phyloP scores from a whole-genome alignment of 1,140 invertebrate species.

The Lordiphosa clarofinis region DNA sequence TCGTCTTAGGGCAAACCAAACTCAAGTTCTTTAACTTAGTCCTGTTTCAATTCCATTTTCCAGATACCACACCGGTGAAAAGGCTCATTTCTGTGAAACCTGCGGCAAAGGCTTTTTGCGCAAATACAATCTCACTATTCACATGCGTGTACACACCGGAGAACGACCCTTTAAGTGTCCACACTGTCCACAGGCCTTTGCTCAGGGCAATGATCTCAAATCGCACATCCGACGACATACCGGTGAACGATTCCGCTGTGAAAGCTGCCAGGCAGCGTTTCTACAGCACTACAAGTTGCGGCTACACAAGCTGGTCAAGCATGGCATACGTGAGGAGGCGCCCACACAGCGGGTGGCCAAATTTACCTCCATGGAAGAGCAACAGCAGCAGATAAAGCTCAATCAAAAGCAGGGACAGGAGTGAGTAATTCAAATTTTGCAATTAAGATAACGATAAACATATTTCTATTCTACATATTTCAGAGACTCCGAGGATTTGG shows the following conservation, averaged over 20 bases:
- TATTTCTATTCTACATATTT: too few species aligned
- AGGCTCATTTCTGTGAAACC: conserved; percentile 82
- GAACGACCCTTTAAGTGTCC: conserved; percentile 81
- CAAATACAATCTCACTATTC: conserved; percentile 81
- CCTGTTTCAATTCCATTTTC: too few species aligned
- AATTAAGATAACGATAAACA: neutral
- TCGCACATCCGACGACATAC: conserved; percentile 81
- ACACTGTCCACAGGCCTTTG: conserved; percentile 81
- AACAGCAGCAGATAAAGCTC: conserved; percentile 20
- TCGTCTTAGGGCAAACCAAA: too few species aligned
- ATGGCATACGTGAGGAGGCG: conserved; percentile 72
- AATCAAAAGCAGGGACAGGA: conserved; percentile 2
- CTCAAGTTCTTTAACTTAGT: too few species aligned
- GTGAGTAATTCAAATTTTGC: neutral
- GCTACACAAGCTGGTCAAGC: conserved; percentile 80
- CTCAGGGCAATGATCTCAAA: conserved; percentile 81
- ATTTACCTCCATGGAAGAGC: conserved; percentile 24
- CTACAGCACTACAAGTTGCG: conserved; percentile 81
- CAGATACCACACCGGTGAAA: conserved; percentile 86
- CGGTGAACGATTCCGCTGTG: conserved; percentile 81
- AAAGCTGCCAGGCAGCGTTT: conserved; percentile 81
- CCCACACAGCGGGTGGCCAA: conserved; percentile 58
- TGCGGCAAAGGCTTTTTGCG: conserved; percentile 80
- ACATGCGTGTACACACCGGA: conserved; percentile 81
- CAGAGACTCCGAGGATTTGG: too few species aligned